A percentile compares a stretch with the other conserved stretches of the same genome.
Evolutionary conservation across 2,888 invertebrate genomes (phyloP).

Genomic region (Pseudanteris insignis): DNA sequence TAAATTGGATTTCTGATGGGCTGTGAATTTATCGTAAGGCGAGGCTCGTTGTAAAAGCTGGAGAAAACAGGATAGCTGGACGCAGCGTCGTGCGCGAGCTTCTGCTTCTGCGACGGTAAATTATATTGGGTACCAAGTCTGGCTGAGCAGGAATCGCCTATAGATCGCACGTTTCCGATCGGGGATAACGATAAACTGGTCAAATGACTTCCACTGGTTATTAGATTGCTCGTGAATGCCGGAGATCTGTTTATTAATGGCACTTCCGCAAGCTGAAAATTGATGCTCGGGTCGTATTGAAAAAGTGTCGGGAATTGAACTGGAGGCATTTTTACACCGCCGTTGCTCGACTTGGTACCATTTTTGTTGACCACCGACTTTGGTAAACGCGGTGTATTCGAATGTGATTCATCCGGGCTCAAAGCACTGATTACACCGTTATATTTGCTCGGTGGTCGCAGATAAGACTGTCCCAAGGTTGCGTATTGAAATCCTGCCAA

Average conservation of each 20-base stretch:
- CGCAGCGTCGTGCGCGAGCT: no score
- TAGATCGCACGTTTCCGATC: no score
- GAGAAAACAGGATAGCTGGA: no score
- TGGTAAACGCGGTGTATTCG: neutral
- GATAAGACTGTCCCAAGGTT: constrained; percentile 5
- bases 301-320: no score
- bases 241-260: no score
- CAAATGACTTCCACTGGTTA: constrained; percentile 11
- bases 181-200: neutral
- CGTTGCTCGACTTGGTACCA: neutral
- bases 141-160: no score
- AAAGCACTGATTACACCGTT: constrained; percentile 11
- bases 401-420: neutral
- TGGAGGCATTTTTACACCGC: neutral
- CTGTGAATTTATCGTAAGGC: no score
- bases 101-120: no score
- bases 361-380: constrained; percentile 10
- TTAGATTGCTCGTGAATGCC: constrained; percentile 21
- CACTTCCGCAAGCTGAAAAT: constrained; percentile 20
- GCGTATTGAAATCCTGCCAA: constrained; percentile 11
- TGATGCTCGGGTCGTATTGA: constrained; percentile 14
- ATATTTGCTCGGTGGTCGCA: constrained; percentile 3
- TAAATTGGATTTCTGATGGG: no score
- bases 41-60: no score
- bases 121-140: no score